Evolutionary conservation across 2,113 vertebrate genomes (phyloP), one percentile per base, ranked within the genome.

Genomic region (Myotis lucifugus): DNA sequence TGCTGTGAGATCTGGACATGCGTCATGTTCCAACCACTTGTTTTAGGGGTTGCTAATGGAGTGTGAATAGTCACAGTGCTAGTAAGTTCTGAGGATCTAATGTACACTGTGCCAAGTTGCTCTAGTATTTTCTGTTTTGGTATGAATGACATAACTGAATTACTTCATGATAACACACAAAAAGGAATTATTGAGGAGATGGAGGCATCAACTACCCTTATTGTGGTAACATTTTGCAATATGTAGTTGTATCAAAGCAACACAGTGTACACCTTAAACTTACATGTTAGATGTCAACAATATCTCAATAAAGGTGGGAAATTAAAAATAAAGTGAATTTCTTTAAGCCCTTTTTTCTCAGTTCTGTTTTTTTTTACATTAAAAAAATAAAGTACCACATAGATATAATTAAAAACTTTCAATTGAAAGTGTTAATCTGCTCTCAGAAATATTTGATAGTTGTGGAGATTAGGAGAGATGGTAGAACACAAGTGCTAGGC

Each of bases 131-230:
- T 97, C 97, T 97, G 97, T 97, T 97, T 97, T 93, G 97, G 91
- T 96, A 92, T 83, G 70, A 96, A 96, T 98, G 97, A 97, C 97
- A 97, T 96, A 98, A 98, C 95, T 3, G 88, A 97, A 97, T 98
- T 97, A 97, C 98, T 98, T 98, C 97, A 54, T 1, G 5, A 3
- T 19, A 69, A 72, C 14, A 61, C 37, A 42, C 25, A 85, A 32
- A 23, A 34, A 3, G 34, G 29, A 46, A 46, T 54, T 56, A 66
- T 6, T 29, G 59, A 76, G 12, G 19, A 15, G 12, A 54, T 27
- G 37, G 42, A 54, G 34, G 29, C 54, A 25, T 64, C 50, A 29
- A 32, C 46, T 67, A 66, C 34, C 37, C 19, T 81, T 37, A 72
- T 0, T 11, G 54, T 25, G 34, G 21, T 46, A 10, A 48, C 34